Evolutionary conservation across 2,113 vertebrate species (phyloP), one percentile per base, ranked within the genome.

Genomic region (Tenrec ecaudatus): DNA sequence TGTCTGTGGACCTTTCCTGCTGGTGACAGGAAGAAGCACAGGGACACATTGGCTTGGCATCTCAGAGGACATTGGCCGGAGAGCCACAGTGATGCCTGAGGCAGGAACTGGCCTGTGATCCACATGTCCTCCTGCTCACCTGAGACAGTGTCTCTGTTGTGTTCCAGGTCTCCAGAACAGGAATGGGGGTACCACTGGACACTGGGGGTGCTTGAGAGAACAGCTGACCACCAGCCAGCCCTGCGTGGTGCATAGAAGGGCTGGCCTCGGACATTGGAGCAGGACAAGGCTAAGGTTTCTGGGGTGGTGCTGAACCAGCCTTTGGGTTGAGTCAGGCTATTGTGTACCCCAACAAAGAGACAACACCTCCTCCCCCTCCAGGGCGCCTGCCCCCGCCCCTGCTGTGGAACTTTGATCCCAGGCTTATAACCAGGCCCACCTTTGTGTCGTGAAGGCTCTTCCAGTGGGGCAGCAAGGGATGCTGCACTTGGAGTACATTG

Each of bases 51-150:
- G 40, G 6, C 22, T 6, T n/a, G 68, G 14, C 9, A 0, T 71
- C 14, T 20, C 3, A 57, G 31, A 62, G 73, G 31, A 22, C 9
- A 29, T 4, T 40, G 66, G n/a, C 16, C 62, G 27, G 23, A 19
- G 57, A 53, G 43, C 25, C 3, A 15, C 23, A 2, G 2, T 12
- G 60, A 75, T 68, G 66, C 57, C 76, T 31, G 36, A 79, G 9
- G 16, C 5, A 5, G 80, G 58, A 53, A 19, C 0, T 6, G 38
- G n/a, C 0, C 0, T 4, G 20, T 68, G 33, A 5, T 19, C 7
- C 0, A 17, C 2, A 4, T 7, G 7, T 3, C 19, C 7, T 0
- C 6, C 31, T 9, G 62, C 23, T 58, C 29, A 0, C 10, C 1
- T 29, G 79, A 2, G 16, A 25, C 0, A 1, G 47, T 53, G 47